Evolutionary conservation across 2,888 invertebrate genomes (phyloP).

Genomic region (Hedychridium roseum): DNA sequence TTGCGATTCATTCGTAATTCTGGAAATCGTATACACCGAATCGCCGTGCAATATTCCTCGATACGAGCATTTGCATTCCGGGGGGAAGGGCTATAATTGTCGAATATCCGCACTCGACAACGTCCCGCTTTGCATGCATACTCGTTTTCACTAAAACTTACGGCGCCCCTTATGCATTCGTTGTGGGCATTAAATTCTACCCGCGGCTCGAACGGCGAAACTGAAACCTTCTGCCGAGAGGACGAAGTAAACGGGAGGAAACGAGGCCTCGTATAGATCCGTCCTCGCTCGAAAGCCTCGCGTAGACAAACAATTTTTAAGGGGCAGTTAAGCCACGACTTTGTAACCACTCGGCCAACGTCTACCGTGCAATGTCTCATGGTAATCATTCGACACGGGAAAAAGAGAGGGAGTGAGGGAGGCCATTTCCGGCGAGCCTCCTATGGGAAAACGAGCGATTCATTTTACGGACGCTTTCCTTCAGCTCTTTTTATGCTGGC

Average conservation of each 20-base stretch:
- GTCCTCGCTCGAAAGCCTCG: slow-evolving; percentile 28
- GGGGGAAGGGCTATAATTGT: too few relatives aligned
- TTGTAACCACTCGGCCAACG: slow-evolving; percentile 26
- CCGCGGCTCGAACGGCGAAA: slow-evolving; percentile 25
- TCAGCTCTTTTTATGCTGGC: slow-evolving; percentile 31
- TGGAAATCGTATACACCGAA: too few relatives aligned
- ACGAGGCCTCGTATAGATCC: slow-evolving; percentile 32
- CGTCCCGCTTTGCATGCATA: too few relatives aligned
- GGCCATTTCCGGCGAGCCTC: slow-evolving; percentile 30
- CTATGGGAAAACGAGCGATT: slow-evolving; percentile 32
- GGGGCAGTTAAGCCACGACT: slow-evolving; percentile 47
- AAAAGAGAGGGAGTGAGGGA: too few relatives aligned
- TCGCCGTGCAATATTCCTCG: too few relatives aligned
- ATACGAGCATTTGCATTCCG: too few relatives aligned
- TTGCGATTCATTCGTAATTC: too few relatives aligned
- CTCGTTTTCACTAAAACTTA: too few relatives aligned
- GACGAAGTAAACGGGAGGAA: slow-evolving; percentile 22
- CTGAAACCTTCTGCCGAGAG: slow-evolving; percentile 24
- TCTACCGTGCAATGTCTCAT: slow-evolving; percentile 8
- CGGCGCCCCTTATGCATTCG: too few relatives aligned
- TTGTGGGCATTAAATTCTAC: slow-evolving; percentile 28
- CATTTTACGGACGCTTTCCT: slow-evolving; percentile 38
- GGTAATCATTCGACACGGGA: slow-evolving; percentile 29
- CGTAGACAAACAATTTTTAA: slow-evolving; percentile 58
- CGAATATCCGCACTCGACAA: neutral